These are phyloP conservation scores for Noctilio leporinus DNA, from an alignment of 2,113 vertebrate species.

Conservation along the genomic window DNA sequence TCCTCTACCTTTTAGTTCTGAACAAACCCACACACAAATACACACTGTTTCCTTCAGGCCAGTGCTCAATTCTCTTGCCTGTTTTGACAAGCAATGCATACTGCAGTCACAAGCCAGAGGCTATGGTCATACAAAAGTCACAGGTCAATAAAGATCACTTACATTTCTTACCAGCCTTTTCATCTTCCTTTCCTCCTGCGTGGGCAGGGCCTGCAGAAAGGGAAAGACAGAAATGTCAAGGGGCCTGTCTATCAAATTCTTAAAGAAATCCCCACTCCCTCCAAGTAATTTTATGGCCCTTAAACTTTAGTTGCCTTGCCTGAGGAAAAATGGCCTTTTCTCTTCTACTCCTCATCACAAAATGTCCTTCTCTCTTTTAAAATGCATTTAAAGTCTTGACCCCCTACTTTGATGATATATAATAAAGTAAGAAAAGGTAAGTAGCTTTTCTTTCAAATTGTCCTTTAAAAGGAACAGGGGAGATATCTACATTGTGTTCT, in stretches of 20 bases:
- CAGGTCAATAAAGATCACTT: conserved; percentile 80
- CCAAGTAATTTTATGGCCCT: conserved; percentile 54
- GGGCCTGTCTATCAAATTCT: conserved; percentile 64
- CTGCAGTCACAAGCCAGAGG: conserved; percentile 71
- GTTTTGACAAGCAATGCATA: conserved; percentile 78
- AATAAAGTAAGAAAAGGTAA: conserved; percentile 69
- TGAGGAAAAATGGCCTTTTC: conserved; percentile 75
- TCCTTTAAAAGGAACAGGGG: conserved; percentile 67
- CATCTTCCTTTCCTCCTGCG: conserved; percentile 62
- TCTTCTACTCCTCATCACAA: conserved; percentile 58
- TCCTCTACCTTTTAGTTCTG: conserved; percentile 65
- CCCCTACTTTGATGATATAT: conserved; percentile 60
- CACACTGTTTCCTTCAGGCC: conserved; percentile 66
- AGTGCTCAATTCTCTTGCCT: conserved; percentile 75
- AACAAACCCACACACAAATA: not conserved
- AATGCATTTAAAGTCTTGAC: conserved; percentile 72
- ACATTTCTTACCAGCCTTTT: conserved; percentile 75
- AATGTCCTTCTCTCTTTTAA: conserved; percentile 67
- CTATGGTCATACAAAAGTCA: conserved; percentile 77
- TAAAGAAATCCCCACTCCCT: conserved; percentile 21
- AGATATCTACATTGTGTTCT: conserved; percentile 69
- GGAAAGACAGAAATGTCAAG: conserved; percentile 74
- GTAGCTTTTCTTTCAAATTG: conserved; percentile 66
- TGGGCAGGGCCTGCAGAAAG: conserved; percentile 58
- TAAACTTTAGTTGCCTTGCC: conserved; percentile 74